A percentile compares a stretch with the other conserved stretches of the same genome.
Conservation (phyloP, 2,888 invertebrate species). For the Muscina levida region DNA sequence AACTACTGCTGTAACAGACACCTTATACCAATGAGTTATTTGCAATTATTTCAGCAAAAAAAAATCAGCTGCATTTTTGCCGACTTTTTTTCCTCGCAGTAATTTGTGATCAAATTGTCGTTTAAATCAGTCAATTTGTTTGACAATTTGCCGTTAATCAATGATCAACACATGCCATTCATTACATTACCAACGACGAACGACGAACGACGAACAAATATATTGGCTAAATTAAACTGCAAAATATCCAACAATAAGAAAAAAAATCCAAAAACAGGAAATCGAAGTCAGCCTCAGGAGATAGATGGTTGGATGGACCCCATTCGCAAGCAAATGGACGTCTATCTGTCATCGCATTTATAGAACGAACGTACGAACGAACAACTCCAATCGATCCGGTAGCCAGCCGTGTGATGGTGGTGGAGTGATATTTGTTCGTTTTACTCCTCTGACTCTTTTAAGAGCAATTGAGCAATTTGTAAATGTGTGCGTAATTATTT, state of each 20-base stretch:
- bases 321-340: constrained; percentile 50
- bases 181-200: constrained; percentile 64
- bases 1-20: too few relatives aligned
- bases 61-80: neutral
- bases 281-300: constrained; percentile 1
- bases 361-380: too few relatives aligned
- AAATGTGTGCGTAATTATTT: constrained; percentile 78
- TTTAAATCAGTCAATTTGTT: constrained; percentile 75
- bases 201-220: constrained; percentile 49
- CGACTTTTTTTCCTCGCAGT: constrained; percentile 11
- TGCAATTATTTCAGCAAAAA: neutral
- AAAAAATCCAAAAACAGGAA: constrained; percentile 45
- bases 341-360: constrained; percentile 65
- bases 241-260: constrained; percentile 41
- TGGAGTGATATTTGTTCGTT: neutral
- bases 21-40: too few relatives aligned
- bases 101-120: constrained; percentile 47
- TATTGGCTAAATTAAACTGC: constrained; percentile 8
- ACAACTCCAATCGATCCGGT: neutral
- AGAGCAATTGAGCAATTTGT: constrained; percentile 71
- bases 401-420: too few relatives aligned
- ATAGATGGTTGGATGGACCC: constrained; percentile 30
- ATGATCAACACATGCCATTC: constrained; percentile 73
- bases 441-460: neutral
- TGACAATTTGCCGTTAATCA: constrained; percentile 79